Conservation (phyloP, 2,797 vertebrate genomes). For the Cossypha dichroa region DNA sequence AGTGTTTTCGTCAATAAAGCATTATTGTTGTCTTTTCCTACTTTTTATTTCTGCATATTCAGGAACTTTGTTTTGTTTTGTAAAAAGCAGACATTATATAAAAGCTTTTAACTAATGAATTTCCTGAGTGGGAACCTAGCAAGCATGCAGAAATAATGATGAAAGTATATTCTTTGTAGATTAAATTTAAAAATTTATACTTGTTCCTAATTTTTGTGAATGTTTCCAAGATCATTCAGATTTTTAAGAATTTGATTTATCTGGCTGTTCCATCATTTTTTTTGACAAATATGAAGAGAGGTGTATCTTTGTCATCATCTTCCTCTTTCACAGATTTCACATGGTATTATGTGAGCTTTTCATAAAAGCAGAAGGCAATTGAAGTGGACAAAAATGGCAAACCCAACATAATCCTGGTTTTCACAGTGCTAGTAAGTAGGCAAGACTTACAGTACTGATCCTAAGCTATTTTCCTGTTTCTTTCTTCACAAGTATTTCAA, state of each 20-base stretch:
- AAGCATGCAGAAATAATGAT: not conserved
- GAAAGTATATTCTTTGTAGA: not conserved
- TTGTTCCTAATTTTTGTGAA: not conserved
- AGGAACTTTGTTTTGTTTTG: constrained; percentile 38
- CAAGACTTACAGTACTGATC: not conserved
- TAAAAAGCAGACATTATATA: not conserved
- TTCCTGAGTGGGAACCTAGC: not conserved
- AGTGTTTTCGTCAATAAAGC: constrained; percentile 56
- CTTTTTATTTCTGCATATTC: constrained; percentile 54
- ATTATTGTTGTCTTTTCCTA: constrained; percentile 21
- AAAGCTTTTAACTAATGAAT: not conserved
- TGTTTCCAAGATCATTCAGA: not conserved
- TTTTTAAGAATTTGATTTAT: not conserved
- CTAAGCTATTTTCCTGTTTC: not conserved
- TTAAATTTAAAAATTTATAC: not conserved
- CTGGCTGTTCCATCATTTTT: not conserved
- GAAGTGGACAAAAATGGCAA: not conserved
- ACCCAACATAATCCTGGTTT: not conserved
- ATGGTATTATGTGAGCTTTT: not conserved
- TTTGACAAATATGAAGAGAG: not conserved
- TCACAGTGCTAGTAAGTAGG: not conserved
- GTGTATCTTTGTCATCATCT: not conserved
- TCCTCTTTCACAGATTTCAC: not conserved
- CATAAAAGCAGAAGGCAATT: not conserved
- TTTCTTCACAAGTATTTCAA: not conserved